Evolutionary conservation across 1,140 invertebrate species (phyloP), one percentile per base, ranked within the genome.

Genomic region (Drosophila pectinifera): DNA sequence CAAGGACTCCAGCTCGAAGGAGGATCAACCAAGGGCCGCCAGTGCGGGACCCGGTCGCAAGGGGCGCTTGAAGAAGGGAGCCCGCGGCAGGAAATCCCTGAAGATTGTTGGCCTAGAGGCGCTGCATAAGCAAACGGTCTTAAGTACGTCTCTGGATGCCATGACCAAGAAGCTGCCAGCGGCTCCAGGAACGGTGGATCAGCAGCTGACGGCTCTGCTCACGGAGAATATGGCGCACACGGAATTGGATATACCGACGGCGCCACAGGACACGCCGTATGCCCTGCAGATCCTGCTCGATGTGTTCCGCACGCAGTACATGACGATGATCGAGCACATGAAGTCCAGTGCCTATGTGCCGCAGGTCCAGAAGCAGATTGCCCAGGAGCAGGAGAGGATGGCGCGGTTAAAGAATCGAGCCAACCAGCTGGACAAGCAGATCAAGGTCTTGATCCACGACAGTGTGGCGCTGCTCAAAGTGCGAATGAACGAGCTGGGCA

Each of bases 401-500:
- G 94, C 95, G 73, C 95, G 96, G 72, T 90, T 98, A 45, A 95
- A 96, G 84, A 96, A 95, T 28, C 94, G 96, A 48, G 96, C 96
- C 31, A 95, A 95, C 16, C 96, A 98, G 91, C 93, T 98, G 61
- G 97, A 98, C 73, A 97, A 97, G 91, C 97, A 98, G 93, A 98
- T 98, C 64, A 96, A 96, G 85, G 95, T 96, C 43, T 93, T 99
- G 31, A 98, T 98, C 65, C 96, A 97, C 79, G 97, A 98, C 90
- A 98, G 97, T 84, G 97, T 98, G n/a, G 95, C 95, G 20, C 93
- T 98, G 41, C 93, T 99, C 8, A 97, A 98, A 91, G 95, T 96
- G n/a, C 94, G 97, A 55, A 97, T 99, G 95, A 96, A 95, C 65
- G 97, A 98, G 92, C 93, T 99, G 68, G 97, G 96, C 58, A 98